Percentiles rank a stretch among this genome's conserved stretches.
phyloP scores from a whole-genome alignment of 2,797 vertebrate species.

The Meda fulgida region DNA sequence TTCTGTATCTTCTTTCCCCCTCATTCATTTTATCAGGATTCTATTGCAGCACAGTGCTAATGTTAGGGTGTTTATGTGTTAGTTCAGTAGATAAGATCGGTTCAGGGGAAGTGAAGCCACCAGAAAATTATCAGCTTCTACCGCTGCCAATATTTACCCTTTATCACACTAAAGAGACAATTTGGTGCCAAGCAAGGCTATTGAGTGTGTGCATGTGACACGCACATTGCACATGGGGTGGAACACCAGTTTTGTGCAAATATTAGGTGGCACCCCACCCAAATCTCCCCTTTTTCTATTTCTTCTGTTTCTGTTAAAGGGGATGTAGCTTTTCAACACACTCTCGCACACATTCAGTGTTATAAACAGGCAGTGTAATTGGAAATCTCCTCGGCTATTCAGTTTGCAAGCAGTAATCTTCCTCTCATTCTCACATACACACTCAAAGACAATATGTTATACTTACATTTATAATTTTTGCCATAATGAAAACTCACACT shows the following conservation, averaged over 20 bases:
- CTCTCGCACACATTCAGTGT: neutral
- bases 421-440: neutral
- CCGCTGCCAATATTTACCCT: slow-evolving; percentile 37
- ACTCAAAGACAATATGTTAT: neutral
- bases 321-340: slow-evolving; percentile 5
- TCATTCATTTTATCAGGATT: neutral
- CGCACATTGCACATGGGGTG: slow-evolving; percentile 5
- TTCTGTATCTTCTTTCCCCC: neutral
- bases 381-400: neutral
- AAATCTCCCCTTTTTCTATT: neutral
- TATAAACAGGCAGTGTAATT: neutral
- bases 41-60: neutral
- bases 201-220: slow-evolving; percentile 1
- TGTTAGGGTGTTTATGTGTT: slow-evolving; percentile 17
- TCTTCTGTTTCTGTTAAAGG: neutral
- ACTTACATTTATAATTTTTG: neutral
- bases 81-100: slow-evolving; percentile 36
- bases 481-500: neutral
- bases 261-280: slow-evolving; percentile 10
- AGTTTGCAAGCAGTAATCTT: neutral
- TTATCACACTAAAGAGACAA: slow-evolving; percentile 42
- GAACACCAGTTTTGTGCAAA: slow-evolving; percentile 24
- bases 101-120: slow-evolving; percentile 7
- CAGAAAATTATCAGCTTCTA: slow-evolving; percentile 40
- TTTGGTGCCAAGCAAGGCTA: slow-evolving; percentile 15